Conservation (phyloP, 2,113 vertebrate genomes). For the Muscicapa adusta region DNA sequence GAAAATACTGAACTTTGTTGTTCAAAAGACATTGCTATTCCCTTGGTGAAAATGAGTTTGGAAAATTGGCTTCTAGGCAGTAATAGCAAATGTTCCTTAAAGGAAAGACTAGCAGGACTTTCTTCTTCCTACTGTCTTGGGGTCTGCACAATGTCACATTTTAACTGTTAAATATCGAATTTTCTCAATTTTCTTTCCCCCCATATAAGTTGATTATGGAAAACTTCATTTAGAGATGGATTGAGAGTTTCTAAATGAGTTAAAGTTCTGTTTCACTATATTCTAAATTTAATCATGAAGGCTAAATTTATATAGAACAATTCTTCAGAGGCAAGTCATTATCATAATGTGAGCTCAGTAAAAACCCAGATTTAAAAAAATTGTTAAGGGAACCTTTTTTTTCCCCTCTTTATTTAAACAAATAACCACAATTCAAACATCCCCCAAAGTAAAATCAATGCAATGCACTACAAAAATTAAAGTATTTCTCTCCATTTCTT, state of each 20-base stretch:
- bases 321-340: slow-evolving; percentile 13
- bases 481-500: not conserved
- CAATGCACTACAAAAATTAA: not conserved
- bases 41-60: not conserved
- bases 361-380: not conserved
- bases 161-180: slow-evolving; percentile 1
- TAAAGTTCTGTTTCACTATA: slow-evolving; percentile 22
- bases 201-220: not conserved
- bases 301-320: slow-evolving; percentile 23
- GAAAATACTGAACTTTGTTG: not conserved
- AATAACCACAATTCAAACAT: not conserved
- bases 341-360: not conserved
- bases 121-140: not conserved
- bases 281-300: slow-evolving; percentile 31
- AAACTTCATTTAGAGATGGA: slow-evolving; percentile 35
- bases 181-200: not conserved
- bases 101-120: not conserved
- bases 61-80: not conserved
- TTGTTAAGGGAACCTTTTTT: not conserved
- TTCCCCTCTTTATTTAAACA: not conserved
- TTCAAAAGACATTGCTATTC: not conserved
- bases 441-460: not conserved
- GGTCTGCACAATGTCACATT: not conserved
- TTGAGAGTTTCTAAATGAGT: slow-evolving; percentile 20
- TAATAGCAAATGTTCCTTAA: not conserved